These are phyloP conservation scores for Zhengitettix transpicula DNA, from an alignment of 2,888 invertebrate genomes.

Conservation along the genomic window DNA sequence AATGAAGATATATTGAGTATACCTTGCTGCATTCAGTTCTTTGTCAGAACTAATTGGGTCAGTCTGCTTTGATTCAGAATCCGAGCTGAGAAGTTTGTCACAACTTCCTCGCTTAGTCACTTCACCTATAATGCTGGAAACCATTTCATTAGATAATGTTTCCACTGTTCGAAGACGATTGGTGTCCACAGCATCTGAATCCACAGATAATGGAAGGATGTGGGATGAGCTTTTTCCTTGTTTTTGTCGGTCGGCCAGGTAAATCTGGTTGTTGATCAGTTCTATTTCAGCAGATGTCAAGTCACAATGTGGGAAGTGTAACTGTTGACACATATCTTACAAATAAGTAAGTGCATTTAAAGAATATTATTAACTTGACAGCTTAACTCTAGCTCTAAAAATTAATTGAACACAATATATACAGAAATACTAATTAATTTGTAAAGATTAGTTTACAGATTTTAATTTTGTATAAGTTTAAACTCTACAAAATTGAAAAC, in stretches of 20 bases:
- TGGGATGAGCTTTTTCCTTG: conserved; percentile 13
- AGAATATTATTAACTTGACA: no score
- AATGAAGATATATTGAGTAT: neutral
- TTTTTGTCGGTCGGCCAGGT: neutral
- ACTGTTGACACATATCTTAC: no score
- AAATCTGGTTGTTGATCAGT: neutral
- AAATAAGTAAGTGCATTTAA: no score
- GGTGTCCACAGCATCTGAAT: neutral
- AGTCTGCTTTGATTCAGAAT: neutral
- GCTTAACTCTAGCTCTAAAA: no score
- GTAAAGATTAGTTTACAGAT: no score
- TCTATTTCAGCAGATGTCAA: conserved; percentile 7
- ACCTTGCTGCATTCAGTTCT: conserved; percentile 7
- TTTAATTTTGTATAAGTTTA: no score
- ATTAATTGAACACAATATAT: no score
- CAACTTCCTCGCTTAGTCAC: conserved; percentile 26
- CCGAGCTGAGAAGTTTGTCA: conserved; percentile 1
- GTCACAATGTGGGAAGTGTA: conserved; percentile 5
- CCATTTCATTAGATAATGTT: conserved; percentile 31
- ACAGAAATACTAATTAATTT: no score
- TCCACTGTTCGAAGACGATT: conserved; percentile 24
- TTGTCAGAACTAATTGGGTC: neutral
- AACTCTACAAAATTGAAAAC: no score
- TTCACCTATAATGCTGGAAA: conserved; percentile 33
- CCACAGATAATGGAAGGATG: neutral